Evolutionary conservation across 1,140 invertebrate species (phyloP).

Genomic region (Spodoptera litura): DNA sequence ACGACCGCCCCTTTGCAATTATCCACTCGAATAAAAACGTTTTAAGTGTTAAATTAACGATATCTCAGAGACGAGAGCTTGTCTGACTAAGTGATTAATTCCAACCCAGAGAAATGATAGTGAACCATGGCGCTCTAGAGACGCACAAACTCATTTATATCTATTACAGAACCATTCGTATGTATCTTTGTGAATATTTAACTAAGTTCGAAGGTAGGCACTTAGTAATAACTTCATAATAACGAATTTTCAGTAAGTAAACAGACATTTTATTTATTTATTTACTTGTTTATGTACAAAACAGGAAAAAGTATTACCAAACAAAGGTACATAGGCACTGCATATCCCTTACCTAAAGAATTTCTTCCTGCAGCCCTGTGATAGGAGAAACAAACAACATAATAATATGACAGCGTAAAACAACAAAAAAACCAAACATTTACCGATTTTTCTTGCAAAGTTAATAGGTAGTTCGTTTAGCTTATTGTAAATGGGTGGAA

Average conservation of each 20-base stretch:
- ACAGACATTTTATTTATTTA: too few species aligned
- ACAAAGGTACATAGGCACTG: too few species aligned
- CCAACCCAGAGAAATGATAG: slow-evolving; percentile 59
- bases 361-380: too few species aligned
- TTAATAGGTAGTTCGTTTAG: not conserved
- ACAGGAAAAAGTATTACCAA: too few species aligned
- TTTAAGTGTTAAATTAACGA: slow-evolving; percentile 85
- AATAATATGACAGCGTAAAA: too few species aligned
- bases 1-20: slow-evolving; percentile 78
- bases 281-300: not conserved
- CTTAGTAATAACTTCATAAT: slow-evolving; percentile 21
- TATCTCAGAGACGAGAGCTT: slow-evolving; percentile 78
- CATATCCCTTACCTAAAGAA: too few species aligned
- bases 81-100: slow-evolving; percentile 79
- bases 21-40: slow-evolving; percentile 83
- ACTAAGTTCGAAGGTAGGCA: not conserved
- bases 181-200: slow-evolving; percentile 15
- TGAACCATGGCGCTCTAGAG: slow-evolving; percentile 46
- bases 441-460: not conserved
- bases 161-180: slow-evolving; percentile 39
- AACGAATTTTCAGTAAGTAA: slow-evolving; percentile 10
- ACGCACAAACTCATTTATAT: slow-evolving; percentile 45
- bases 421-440: too few species aligned
- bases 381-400: too few species aligned
- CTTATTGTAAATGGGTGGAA: not conserved